Evolutionary conservation across 2,888 invertebrate genomes (phyloP), one percentile per base, ranked within the genome.

Genomic region (Teleiodes luculella): DNA sequence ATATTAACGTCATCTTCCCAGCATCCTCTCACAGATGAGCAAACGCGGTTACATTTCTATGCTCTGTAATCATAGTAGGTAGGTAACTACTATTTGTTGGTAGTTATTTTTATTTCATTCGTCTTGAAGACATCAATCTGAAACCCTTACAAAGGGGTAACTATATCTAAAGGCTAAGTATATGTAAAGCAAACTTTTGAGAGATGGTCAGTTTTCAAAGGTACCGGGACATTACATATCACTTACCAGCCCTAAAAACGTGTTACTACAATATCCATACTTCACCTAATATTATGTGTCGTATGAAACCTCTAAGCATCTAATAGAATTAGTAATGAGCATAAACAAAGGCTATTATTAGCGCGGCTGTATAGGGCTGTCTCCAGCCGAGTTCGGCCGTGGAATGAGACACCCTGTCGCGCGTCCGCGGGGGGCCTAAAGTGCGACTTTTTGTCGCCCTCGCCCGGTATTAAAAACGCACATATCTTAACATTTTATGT

Each of bases 361-460:
- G 41, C 56, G 55, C 55, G 24, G 56, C 45, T 63, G 59, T 59
- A 59, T 62, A 66, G 57, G 58, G 49, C 18, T 36, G 53, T 52
- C 36, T 61, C 56, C 57, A 50, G 52, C 56, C 13, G 61, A 35
- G 59, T 57, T 56, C 52, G 52, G 31, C 33, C 33, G 20, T 30
- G 47, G 41, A 52, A 53, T 54, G 51, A 50, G 68, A 58, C 67
- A 63, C 62, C 77, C 70, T 64, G 70, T 73, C 57, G 74, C 53
- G 74, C 63, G 67, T 30, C 76, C 20, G 61, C 68, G 62, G 80
- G 81, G 70, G 65, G 70, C 62, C 65, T 52, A 55, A 73, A 68
- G 76, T 74, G 80, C 75, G 73, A 80, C 71, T 78, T 80, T 81
- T 80, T 80, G 72, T 72, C 73, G 66, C 74, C 52, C 60, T 58